A percentile compares a stretch with the other conserved stretches of the same genome.
These are phyloP conservation scores for Cyphomyrus discorhynchus DNA, from an alignment of 2,113 vertebrate species.

Conservation along the genomic window DNA sequence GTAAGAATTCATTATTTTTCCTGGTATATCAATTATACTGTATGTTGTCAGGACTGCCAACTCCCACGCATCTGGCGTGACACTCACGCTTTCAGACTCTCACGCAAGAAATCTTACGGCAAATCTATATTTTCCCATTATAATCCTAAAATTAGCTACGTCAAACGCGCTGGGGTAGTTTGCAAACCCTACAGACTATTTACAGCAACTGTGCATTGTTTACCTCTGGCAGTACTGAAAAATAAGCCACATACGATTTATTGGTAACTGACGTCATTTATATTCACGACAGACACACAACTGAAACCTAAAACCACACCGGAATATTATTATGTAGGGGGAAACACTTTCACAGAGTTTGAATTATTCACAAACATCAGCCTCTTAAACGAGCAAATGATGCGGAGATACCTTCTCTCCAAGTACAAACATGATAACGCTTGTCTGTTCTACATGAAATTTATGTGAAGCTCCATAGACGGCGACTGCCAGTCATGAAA, in stretches of 20 bases:
- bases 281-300: not conserved
- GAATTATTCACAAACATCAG: not conserved
- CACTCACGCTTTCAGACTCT: not conserved
- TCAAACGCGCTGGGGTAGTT: not conserved
- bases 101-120: not conserved
- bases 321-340: not conserved
- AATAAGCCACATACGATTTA: not conserved
- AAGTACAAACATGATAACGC: not conserved
- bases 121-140: not conserved
- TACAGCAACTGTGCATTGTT: too few relatives aligned
- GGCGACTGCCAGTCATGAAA: not conserved
- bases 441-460: not conserved
- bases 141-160: not conserved
- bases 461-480: not conserved
- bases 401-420: not conserved
- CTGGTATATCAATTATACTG: not conserved
- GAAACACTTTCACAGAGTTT: not conserved
- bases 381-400: not conserved
- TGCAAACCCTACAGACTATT: not conserved
- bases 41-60: not conserved
- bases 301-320: not conserved
- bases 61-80: not conserved
- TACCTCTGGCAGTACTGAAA: not conserved
- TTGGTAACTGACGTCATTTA: not conserved
- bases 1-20: conserved; percentile 38